Evolutionary conservation across 1,140 invertebrate genomes (phyloP).

Genomic region (Drosophila leontia): DNA sequence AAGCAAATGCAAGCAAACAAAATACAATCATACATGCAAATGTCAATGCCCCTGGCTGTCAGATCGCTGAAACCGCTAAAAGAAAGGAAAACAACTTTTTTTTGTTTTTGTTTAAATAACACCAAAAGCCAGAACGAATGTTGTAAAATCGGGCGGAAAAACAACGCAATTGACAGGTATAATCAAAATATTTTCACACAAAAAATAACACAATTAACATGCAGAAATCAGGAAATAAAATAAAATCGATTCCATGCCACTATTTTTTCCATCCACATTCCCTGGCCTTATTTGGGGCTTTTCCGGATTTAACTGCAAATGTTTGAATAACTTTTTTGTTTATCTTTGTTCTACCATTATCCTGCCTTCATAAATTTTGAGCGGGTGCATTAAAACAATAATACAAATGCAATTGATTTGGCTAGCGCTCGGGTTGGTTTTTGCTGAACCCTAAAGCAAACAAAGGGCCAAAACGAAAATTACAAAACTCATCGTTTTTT

Average conservation of each 20-base stretch:
- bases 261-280: slow-evolving; percentile 15
- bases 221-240: slow-evolving; percentile 46
- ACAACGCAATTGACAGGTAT: slow-evolving; percentile 32
- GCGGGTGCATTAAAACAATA: slow-evolving; percentile 49
- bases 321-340: slow-evolving; percentile 55
- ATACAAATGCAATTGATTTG: slow-evolving; percentile 51
- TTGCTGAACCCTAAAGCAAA: slow-evolving; percentile 6
- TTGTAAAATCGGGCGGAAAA: slow-evolving; percentile 28
- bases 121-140: slow-evolving; percentile 30
- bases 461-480: slow-evolving; percentile 19
- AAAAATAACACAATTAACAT: slow-evolving; percentile 61
- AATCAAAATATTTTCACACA: slow-evolving; percentile 62
- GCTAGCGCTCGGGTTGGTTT: background rate
- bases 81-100: slow-evolving; percentile 24
- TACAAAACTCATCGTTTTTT: slow-evolving; percentile 34
- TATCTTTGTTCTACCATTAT: slow-evolving; percentile 25
- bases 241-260: slow-evolving; percentile 18
- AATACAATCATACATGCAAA: slow-evolving; percentile 48
- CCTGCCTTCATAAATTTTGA: slow-evolving; percentile 40
- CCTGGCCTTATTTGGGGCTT: slow-evolving; percentile 47
- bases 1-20: slow-evolving; percentile 27
- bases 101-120: slow-evolving; percentile 52
- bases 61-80: slow-evolving; percentile 9
- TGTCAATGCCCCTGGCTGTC: slow-evolving; percentile 46
- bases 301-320: slow-evolving; percentile 54